phyloP scores from a whole-genome alignment of 1,140 invertebrate species.

The Drosophila pallidifrons region DNA sequence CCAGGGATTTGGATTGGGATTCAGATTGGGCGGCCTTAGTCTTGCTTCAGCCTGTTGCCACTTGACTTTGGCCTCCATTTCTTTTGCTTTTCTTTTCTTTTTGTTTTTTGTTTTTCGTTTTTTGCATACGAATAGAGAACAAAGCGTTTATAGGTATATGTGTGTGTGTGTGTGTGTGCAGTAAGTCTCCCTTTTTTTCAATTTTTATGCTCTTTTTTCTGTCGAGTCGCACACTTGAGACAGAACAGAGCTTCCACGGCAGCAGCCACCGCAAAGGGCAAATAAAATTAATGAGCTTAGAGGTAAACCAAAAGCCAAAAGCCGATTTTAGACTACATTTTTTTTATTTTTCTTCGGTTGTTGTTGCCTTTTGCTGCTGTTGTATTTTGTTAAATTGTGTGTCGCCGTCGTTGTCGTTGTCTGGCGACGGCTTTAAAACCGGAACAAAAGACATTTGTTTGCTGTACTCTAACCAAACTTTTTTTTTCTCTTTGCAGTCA shows the following conservation, averaged over 20 bases:
- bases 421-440: constrained; percentile 16
- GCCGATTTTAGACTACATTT: constrained; percentile 42
- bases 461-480: constrained; percentile 6
- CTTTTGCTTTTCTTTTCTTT: background rate
- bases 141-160: background rate
- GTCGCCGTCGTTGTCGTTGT: constrained; percentile 32
- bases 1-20: constrained; percentile 11
- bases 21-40: constrained; percentile 17
- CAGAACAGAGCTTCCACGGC: background rate
- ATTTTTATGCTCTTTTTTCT: constrained; percentile 30
- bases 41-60: constrained; percentile 33
- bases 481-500: constrained; percentile 13
- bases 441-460: constrained; percentile 18
- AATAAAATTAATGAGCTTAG: constrained; percentile 68
- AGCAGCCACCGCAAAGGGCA: constrained; percentile 36
- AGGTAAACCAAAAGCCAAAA: constrained; percentile 54
- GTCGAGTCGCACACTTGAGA: constrained; percentile 50
- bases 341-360: constrained; percentile 12
- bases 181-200: constrained; percentile 28
- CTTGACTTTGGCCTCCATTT: constrained; percentile 27
- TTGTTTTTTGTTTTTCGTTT: background rate
- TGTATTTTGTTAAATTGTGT: constrained; percentile 29
- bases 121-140: constrained; percentile 32
- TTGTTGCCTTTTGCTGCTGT: background rate
- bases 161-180: background rate